Percentiles rank a stretch among this genome's conserved stretches.
Evolutionary conservation across 2,888 invertebrate species (phyloP).

Genomic region (Eurytoma californica): DNA sequence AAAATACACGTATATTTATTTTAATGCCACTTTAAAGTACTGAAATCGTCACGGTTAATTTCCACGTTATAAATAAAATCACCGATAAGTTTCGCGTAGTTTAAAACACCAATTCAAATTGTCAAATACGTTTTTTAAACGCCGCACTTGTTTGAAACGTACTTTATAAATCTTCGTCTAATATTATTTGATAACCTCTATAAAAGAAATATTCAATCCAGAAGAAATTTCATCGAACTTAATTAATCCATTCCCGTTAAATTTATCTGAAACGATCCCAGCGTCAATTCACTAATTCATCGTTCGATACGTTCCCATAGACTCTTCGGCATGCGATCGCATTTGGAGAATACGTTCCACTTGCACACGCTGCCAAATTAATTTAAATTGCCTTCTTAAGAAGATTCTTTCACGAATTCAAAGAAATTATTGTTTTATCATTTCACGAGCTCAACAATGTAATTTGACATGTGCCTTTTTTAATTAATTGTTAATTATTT

Average conservation of each 20-base stretch:
- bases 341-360: constrained; percentile 1
- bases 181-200: too few relatives aligned
- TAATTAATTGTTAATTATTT: too few relatives aligned
- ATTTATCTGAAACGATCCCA: not conserved
- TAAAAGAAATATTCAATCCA: not conserved
- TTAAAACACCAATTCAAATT: too few relatives aligned
- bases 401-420: constrained; percentile 4
- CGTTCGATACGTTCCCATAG: not conserved
- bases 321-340: not conserved
- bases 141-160: too few relatives aligned
- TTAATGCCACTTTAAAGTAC: too few relatives aligned
- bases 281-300: constrained; percentile 24
- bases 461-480: too few relatives aligned
- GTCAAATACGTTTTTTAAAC: not conserved
- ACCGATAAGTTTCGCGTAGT: too few relatives aligned
- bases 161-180: too few relatives aligned
- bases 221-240: constrained; percentile 15
- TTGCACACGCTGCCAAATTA: not conserved
- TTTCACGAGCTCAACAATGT: not conserved
- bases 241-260: constrained; percentile 25
- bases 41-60: too few relatives aligned
- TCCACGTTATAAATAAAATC: too few relatives aligned
- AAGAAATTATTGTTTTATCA: not conserved
- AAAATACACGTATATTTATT: constrained; percentile 7
- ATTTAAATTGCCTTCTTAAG: not conserved